Evolutionary conservation across 2,797 vertebrate species (phyloP).

Genomic region (Hyperoplus lanceolatus): DNA sequence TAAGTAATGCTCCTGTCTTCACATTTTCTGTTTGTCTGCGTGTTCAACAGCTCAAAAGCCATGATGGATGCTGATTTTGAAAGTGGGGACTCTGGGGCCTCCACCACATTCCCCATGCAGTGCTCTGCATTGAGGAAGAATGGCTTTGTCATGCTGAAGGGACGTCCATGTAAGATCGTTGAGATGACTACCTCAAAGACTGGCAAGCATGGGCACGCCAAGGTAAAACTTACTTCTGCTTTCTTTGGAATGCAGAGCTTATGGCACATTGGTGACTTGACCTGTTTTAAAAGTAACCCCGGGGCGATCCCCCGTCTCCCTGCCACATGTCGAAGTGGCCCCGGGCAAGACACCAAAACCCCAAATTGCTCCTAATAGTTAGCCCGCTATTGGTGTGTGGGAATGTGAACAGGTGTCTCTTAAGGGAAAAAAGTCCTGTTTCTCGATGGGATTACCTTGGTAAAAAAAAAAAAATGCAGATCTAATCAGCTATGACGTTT

Average conservation of each 20-base stretch:
- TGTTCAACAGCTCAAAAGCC: slow-evolving; percentile 33
- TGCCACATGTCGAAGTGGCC: too few relatives aligned
- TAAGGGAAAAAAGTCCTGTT: too few relatives aligned
- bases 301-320: too few relatives aligned
- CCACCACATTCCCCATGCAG: slow-evolving; percentile 91
- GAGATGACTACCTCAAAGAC: slow-evolving; percentile 98
- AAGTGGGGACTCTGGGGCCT: slow-evolving; percentile 91
- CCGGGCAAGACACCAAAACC: too few relatives aligned
- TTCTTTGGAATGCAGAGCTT: slow-evolving; percentile 30
- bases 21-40: neutral
- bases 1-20: neutral
- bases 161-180: slow-evolving; percentile 94
- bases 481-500: neutral
- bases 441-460: too few relatives aligned
- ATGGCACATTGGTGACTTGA: neutral
- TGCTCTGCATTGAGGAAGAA: slow-evolving; percentile 98
- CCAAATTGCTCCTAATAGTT: too few relatives aligned
- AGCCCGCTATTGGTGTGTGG: too few relatives aligned
- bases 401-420: too few relatives aligned
- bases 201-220: slow-evolving; percentile 97
- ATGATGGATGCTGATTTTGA: slow-evolving; percentile 91
- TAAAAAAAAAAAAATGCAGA: too few relatives aligned
- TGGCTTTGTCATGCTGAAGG: slow-evolving; percentile 93
- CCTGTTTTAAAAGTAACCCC: neutral
- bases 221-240: slow-evolving; percentile 83